Conservation (phyloP, 2,113 vertebrate genomes). For the Toxotes jaculatrix region DNA sequence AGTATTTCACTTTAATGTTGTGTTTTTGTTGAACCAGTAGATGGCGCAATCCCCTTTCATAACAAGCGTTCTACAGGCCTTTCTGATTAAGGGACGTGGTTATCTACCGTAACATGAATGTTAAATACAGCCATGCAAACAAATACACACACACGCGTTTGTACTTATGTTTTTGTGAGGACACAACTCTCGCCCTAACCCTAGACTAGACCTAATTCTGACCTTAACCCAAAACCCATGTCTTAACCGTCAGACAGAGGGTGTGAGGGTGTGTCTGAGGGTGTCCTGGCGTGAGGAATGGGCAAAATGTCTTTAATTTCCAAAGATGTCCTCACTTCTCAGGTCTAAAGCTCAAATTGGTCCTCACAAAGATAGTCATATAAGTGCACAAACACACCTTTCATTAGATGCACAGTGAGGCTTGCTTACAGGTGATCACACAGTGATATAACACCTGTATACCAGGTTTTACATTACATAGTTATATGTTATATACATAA, state of each 20-base stretch:
- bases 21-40: slow-evolving; percentile 20
- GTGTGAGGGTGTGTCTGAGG: too few relatives aligned
- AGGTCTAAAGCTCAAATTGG: too few relatives aligned
- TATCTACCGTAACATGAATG: neutral
- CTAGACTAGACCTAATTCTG: neutral
- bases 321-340: neutral
- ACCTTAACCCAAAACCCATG: neutral
- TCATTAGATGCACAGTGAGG: neutral
- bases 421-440: neutral
- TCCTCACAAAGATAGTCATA: too few relatives aligned
- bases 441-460: too few relatives aligned
- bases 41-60: slow-evolving; percentile 18
- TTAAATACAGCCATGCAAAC: neutral
- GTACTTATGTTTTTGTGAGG: neutral
- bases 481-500: too few relatives aligned
- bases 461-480: too few relatives aligned
- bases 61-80: neutral
- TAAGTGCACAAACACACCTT: neutral
- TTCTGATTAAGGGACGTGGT: neutral
- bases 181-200: too few relatives aligned
- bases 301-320: neutral
- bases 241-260: neutral
- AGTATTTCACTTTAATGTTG: neutral
- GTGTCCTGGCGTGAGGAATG: too few relatives aligned
- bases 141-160: neutral